Conservation (phyloP, 1,140 invertebrate species). For the Gonatopus flavifemur region DNA sequence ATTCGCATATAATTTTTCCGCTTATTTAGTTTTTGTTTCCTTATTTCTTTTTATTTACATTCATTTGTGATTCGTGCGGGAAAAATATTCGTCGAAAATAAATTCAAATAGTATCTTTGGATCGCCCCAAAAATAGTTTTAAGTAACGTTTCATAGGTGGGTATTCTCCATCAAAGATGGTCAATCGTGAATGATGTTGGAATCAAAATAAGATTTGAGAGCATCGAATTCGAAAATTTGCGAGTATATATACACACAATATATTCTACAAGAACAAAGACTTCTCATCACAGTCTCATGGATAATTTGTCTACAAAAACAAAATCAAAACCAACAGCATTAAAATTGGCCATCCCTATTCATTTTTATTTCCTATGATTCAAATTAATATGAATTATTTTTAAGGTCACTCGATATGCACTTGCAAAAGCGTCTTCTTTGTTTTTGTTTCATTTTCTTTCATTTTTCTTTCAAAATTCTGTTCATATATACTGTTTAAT, state of each 20-base stretch:
- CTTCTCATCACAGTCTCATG: not conserved
- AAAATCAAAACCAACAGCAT: slow-evolving; percentile 8
- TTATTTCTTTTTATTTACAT: slow-evolving; percentile 19
- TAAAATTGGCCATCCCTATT: slow-evolving; percentile 29
- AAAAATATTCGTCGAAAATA: slow-evolving; percentile 38
- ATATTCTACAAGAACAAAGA: no score
- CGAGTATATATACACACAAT: no score
- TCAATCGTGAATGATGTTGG: slow-evolving; percentile 23
- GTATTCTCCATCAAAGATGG: slow-evolving; percentile 26
- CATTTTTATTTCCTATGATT: slow-evolving; percentile 14
- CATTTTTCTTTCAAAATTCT: slow-evolving; percentile 15
- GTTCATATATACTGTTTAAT: slow-evolving; percentile 48
- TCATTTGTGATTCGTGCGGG: slow-evolving; percentile 39
- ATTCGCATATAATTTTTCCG: slow-evolving; percentile 17
- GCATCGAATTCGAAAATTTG: not conserved
- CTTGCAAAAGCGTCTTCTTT: slow-evolving; percentile 40
- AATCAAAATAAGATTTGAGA: not conserved
- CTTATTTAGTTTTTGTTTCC: not conserved
- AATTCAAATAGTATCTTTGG: slow-evolving; percentile 33
- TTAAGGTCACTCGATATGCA: slow-evolving; percentile 38
- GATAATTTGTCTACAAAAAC: no score
- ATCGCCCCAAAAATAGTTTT: slow-evolving; percentile 40
- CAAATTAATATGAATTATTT: slow-evolving; percentile 21
- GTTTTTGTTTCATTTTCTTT: slow-evolving; percentile 26
- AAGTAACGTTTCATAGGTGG: slow-evolving; percentile 31